Evolutionary conservation across 2,113 vertebrate genomes (phyloP), one percentile per base, ranked within the genome.

Genomic region (Lasiurus borealis): DNA sequence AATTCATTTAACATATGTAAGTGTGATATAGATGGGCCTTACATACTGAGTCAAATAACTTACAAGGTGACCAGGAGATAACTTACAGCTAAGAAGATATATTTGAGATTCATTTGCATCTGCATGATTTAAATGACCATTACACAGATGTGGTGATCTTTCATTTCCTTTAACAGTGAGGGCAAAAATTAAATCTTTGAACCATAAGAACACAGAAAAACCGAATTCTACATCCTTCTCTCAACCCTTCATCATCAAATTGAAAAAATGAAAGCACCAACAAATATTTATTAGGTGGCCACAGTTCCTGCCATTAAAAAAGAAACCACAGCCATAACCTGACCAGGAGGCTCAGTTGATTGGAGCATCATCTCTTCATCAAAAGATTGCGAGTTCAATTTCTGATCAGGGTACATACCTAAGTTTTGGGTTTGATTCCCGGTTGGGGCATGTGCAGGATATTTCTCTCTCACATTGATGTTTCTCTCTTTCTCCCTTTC

Each of bases 131-230:
- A 88, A 82, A 90, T 44, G 29, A 34, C n/a, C 34, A 9, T 50
- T 62, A 84, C 59, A 44, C 48, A 27, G 2, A 36, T 34, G 18
- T 78, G 11, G 54, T 34, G 14, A 44, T 14, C 36, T 78, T 34
- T 16, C 25, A 72, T 78, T 64, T 90, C 44, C 50, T 50, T 86
- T 78, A 95, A 57, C 85, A 92, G 11, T 31, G 40, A 93, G 48
- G 48, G 64, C 52, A 92, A 88, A 96, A 76, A 82, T 85, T 23
- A 85, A 95, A 48, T 80, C 64, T 92, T 88, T 93, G 40, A 78
- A 57, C 80, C 48, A 62, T 2, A 83, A 46, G 48, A 91, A 44
- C 21, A 46, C 19, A 81, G 31, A 89, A 75, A 88, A 54, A 68
- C 54, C 52, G 31, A 76, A 66, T 69, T 90, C 23, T 78, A 40